These are phyloP conservation scores for Mallotus villosus DNA, from an alignment of 2,797 vertebrate genomes.

Conservation along the genomic window DNA sequence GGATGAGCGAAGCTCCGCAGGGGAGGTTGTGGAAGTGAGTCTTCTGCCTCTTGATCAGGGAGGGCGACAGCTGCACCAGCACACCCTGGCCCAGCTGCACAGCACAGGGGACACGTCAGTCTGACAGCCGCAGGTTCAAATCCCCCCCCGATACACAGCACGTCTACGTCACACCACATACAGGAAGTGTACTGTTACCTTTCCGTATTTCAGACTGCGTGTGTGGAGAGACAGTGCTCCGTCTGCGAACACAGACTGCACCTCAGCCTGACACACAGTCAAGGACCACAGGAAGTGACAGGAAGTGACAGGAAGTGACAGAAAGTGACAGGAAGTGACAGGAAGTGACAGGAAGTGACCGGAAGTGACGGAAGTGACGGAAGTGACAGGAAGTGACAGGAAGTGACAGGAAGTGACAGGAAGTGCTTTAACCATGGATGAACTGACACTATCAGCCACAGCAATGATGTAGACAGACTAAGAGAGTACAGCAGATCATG, in stretches of 20 bases:
- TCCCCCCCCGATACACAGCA: no score
- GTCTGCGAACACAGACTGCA: conserved; percentile 94
- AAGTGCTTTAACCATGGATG: no score
- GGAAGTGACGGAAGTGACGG: no score
- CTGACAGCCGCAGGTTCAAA: no score
- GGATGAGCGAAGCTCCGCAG: conserved; percentile 91
- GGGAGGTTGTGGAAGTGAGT: conserved; percentile 96
- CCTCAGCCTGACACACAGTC: conserved; percentile 84
- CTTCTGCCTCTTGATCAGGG: conserved; percentile 94
- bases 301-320: conserved; percentile 17
- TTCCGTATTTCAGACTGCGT: conserved; percentile 95
- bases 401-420: no score
- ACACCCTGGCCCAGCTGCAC: conserved; percentile 91
- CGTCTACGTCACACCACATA: no score
- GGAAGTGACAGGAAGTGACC: no score
- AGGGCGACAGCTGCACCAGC: conserved; percentile 90
- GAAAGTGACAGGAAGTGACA: no score
- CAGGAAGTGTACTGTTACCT: conserved; percentile 70
- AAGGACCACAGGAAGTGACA: conserved; percentile 64
- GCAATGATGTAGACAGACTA: not conserved
- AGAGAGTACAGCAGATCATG: not conserved
- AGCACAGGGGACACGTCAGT: not conserved
- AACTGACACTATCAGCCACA: no score
- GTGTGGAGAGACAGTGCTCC: conserved; percentile 93
- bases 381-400: no score